Base-by-base conservation (phyloP, 1,140 invertebrate genomes). In the Prorops nasuta region DNA sequence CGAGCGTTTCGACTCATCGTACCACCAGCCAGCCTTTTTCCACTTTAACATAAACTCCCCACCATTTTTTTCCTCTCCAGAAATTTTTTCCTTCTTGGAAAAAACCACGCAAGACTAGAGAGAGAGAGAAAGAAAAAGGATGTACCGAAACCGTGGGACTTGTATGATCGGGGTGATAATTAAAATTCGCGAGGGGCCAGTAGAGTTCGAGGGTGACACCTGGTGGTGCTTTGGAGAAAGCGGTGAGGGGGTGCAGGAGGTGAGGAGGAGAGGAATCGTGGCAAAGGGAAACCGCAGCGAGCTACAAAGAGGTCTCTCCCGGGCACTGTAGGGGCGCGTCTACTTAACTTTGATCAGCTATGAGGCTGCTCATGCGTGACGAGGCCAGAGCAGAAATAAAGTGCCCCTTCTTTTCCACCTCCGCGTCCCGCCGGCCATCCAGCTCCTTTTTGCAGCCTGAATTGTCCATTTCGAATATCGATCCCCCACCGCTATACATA, bases 281-380 rank as follows among this genome's bases (percentile, higher is more conserved):
- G 60, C 61, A 65, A 60, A 66, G 67, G 67, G 60, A 76, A 76
- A 77, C 74, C 74, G 69, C 75, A 74, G 50, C 67, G 58, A 67
- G 66, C 65, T 74, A 67, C 67, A 72, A 70, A 69, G 67, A 71
- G 64, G 58, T 66, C 58, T 62, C 56, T n/a, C n/a, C n/a, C n/a
- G n/a, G n/a, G n/a, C n/a, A n/a, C n/a, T n/a, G n/a, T n/a, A 72
- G 64, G 64, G 68, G 65, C 71, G 68, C 66, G 70, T 75, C 73
- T 77, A 76, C 71, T 77, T 76, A 77, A 74, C 71, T 76, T 75
- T 72, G 74, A 76, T 75, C 72, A 76, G 73, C 56, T 65, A n/a
- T 56, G 60, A 64, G 66, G 63, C 70, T 67, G 67, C 64, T 74
- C 66, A 71, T 71, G 69, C 69, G 64, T 69, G 62, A 74, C 71